phyloP scores from a whole-genome alignment of 2,797 vertebrate genomes.

The Notoglanidium macrostoma region DNA sequence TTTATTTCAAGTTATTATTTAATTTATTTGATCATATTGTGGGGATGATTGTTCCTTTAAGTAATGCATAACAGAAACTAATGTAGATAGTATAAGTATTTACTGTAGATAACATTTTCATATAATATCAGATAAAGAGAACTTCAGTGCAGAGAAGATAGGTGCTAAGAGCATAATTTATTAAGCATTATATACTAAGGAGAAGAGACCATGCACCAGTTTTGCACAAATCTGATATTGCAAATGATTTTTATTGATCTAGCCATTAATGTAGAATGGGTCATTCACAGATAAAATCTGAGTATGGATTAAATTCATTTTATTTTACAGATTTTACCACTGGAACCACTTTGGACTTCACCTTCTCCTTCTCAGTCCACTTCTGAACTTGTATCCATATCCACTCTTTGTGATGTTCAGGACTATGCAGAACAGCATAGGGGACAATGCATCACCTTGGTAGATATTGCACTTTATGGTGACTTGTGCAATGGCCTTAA shows the following conservation, averaged over 20 bases:
- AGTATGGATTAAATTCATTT: neutral
- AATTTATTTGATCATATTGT: neutral
- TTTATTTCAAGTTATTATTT: slow-evolving; percentile 10
- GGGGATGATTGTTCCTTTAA: neutral
- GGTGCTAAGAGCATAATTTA: neutral
- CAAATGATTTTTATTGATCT: neutral
- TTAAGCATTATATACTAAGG: neutral
- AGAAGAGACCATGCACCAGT: neutral
- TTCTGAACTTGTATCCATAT: too few relatives aligned
- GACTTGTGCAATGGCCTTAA: too few relatives aligned
- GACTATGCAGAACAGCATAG: too few relatives aligned
- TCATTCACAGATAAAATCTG: neutral
- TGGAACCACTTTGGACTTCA: too few relatives aligned
- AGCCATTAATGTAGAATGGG: neutral
- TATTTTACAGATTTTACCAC: neutral
- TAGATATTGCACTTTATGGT: too few relatives aligned
- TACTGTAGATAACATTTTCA: neutral
- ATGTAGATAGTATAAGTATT: neutral
- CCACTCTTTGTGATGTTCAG: too few relatives aligned
- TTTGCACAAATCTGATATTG: neutral
- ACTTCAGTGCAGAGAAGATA: neutral
- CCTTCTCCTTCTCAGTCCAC: too few relatives aligned
- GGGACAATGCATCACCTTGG: too few relatives aligned
- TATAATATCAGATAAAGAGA: neutral
- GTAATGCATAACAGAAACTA: neutral